Evolutionary conservation across 2,888 invertebrate species (phyloP), one percentile per base, ranked within the genome.

Genomic region (Prionchulus punctatus): DNA sequence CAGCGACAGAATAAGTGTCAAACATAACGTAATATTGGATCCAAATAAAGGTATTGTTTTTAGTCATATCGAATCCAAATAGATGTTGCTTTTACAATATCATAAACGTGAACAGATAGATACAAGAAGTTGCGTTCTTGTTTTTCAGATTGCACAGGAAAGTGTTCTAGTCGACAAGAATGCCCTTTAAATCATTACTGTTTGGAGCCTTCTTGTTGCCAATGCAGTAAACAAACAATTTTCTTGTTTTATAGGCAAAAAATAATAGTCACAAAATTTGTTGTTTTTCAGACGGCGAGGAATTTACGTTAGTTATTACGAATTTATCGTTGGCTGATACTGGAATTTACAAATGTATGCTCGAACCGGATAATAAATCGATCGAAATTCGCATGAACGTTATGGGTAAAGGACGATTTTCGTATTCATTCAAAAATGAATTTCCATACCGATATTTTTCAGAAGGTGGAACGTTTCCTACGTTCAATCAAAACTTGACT

Each of bases 401-500:
- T n/a, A n/a, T 31, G 15, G 57, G 43, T 53, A 45, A 4, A 3
- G 31, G 7, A 18, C 18, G 7, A 23, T 54, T 21, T 43, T 3
- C 4, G 7, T 48, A 12, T 21, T 7, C n/a, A 12, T 48, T 48
- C 12, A n/a, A 12, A n/a, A 48, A 48, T 4, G 7, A 4, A n/a
- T 7, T 7, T 7, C 7, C 26, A n/a, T 23, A 12, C n/a, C n/a
- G 23, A n/a, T n/a, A 12, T 25, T 4, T 48, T 48, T 12, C 28
- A 57, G 57, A 53, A 28, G 56, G 57, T 27, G 54, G 54, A 1
- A 25, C 56, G 30, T 43, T 26, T 30, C 45, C 26, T 12, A 43
- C 45, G 3, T 57, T 53, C 28, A 12, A 28, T 36, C 23, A 57
- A 31, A 57, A 57, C n/a, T 48, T 57, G 4, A 55, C 57, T 23